These are phyloP conservation scores for Zophobas atratus DNA, from an alignment of 1,140 invertebrate species.

Conservation along the genomic window DNA sequence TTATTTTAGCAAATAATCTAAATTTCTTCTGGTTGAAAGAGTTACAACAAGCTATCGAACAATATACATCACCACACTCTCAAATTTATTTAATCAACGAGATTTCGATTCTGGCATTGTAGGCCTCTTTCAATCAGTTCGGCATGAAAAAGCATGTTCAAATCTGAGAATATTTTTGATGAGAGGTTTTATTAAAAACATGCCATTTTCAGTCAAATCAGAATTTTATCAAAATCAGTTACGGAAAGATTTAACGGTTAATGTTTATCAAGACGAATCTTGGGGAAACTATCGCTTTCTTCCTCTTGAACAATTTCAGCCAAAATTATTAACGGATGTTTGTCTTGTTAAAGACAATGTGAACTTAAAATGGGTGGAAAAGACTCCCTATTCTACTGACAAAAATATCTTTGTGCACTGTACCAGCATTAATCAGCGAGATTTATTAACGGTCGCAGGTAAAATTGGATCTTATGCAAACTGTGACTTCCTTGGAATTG, in stretches of 20 bases:
- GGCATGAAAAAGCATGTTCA: conserved; percentile 85
- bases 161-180: conserved; percentile 81
- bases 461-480: conserved; percentile 93
- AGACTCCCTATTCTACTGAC: neutral
- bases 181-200: conserved; percentile 72
- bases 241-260: conserved; percentile 86
- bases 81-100: conserved; percentile 80
- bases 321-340: conserved; percentile 73
- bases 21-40: conserved; percentile 87
- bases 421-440: conserved; percentile 95
- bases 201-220: conserved; percentile 73
- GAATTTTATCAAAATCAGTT: conserved; percentile 77
- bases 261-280: conserved; percentile 82
- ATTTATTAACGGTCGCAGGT: conserved; percentile 97
- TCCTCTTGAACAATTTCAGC: conserved; percentile 75
- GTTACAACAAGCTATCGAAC: conserved; percentile 79
- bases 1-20: conserved; percentile 77
- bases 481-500: conserved; percentile 1
- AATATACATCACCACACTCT: conserved; percentile 71
- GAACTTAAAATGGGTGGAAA: conserved; percentile 6
- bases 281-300: conserved; percentile 93
- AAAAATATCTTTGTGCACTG: conserved; percentile 72
- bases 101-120: conserved; percentile 83
- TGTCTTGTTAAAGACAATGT: conserved; percentile 3
- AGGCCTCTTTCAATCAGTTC: conserved; percentile 91